Conservation (phyloP, 2,888 invertebrate species). For the Dasysyrphus albostriatus region DNA sequence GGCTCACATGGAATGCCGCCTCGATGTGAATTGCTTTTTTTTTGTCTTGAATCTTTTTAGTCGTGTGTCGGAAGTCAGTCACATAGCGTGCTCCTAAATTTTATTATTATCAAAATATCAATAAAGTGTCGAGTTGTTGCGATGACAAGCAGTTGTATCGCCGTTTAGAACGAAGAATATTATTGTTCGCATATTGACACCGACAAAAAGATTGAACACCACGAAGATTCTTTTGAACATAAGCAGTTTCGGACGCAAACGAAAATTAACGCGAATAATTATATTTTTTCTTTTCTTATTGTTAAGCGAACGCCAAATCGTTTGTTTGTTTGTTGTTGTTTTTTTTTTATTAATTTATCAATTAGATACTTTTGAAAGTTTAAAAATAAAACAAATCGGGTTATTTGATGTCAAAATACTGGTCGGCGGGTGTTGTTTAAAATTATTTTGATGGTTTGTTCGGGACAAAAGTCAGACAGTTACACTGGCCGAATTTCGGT, state of each 20-base stretch:
- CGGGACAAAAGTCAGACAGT: slow-evolving; percentile 3
- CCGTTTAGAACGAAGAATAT: neutral
- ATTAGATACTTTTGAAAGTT: neutral
- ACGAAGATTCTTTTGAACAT: neutral
- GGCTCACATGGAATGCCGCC: slow-evolving; percentile 60
- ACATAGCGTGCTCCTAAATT: slow-evolving; percentile 82
- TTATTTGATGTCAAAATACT: neutral
- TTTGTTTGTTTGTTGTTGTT: too few species aligned
- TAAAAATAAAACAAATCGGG: neutral
- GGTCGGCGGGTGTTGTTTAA: neutral
- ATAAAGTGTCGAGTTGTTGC: slow-evolving; percentile 75
- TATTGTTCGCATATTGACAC: neutral
- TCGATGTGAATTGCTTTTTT: slow-evolving; percentile 63
- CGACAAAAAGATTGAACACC: slow-evolving; percentile 12
- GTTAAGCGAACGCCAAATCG: neutral
- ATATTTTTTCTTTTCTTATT: neutral
- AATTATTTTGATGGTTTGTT: neutral
- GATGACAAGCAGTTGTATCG: slow-evolving; percentile 47
- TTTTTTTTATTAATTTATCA: neutral
- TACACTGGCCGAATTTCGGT: slow-evolving; percentile 3
- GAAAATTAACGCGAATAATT: neutral
- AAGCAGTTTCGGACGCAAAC: neutral
- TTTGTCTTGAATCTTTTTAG: slow-evolving; percentile 80
- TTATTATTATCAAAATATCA: slow-evolving; percentile 76
- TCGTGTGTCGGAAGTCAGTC: slow-evolving; percentile 84